Percentiles rank a stretch among this genome's conserved stretches.
Evolutionary conservation across 1,140 invertebrate species (phyloP).

Genomic region (Conus ventricosus): DNA sequence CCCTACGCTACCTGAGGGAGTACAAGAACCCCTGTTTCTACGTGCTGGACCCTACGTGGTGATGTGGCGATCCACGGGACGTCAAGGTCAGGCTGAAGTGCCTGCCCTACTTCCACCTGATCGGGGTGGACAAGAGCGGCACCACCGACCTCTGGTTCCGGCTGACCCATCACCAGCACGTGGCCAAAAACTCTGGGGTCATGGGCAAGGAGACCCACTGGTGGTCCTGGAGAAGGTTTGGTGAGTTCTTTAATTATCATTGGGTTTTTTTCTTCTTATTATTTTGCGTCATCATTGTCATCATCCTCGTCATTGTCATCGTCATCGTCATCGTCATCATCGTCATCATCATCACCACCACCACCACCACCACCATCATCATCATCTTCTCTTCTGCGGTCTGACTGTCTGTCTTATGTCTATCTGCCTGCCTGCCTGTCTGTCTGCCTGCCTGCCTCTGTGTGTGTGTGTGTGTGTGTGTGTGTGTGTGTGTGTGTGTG

Average conservation of each 20-base stretch:
- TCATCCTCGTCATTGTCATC: no score
- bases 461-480: no score
- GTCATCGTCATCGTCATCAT: no score
- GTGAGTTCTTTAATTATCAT: slow-evolving; percentile 24
- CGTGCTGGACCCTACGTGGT: neutral
- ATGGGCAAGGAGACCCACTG: slow-evolving; percentile 65
- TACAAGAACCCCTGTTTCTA: slow-evolving; percentile 68
- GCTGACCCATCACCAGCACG: slow-evolving; percentile 54
- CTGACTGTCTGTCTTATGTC: no score
- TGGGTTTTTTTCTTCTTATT: no score
- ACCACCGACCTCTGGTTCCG: slow-evolving; percentile 62
- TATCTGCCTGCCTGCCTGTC: no score
- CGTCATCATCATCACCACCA: no score
- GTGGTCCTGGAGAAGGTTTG: slow-evolving; percentile 65
- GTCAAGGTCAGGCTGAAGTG: slow-evolving; percentile 44
- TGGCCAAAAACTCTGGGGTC: slow-evolving; percentile 51
- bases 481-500: no score
- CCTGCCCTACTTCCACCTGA: slow-evolving; percentile 64
- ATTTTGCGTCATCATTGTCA: no score
- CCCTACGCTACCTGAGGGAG: slow-evolving; percentile 47
- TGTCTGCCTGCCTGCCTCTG: no score
- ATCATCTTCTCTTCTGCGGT: no score
- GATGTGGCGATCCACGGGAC: neutral
- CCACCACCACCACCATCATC: no score
- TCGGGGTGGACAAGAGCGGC: slow-evolving; percentile 65